A percentile compares a stretch with the other conserved stretches of the same genome.
Conservation (phyloP, 2,113 vertebrate species). For the Carettochelys insculpta region DNA sequence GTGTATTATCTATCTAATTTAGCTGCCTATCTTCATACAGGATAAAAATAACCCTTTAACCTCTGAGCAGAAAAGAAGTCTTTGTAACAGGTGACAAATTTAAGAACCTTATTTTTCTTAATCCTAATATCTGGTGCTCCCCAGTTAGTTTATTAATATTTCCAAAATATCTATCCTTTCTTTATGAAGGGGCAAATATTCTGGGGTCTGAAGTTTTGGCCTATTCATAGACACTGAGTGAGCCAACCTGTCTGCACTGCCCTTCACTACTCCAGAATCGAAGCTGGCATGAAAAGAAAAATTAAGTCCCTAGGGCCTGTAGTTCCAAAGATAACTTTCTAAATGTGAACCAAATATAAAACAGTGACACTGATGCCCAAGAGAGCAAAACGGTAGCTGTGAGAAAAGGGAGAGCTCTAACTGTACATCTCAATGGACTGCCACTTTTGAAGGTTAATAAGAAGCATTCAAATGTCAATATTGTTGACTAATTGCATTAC, state of each 20-base stretch:
- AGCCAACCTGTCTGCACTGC: rapidly evolving
- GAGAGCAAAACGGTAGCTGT: background rate
- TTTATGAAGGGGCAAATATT: background rate
- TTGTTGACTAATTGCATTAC: rapidly evolving
- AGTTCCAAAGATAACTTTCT: background rate
- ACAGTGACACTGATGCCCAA: rapidly evolving
- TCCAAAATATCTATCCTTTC: background rate
- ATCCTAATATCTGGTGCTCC: rapidly evolving
- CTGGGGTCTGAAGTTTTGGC: rapidly evolving
- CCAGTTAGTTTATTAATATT: background rate
- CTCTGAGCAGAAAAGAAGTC: background rate
- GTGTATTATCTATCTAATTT: background rate
- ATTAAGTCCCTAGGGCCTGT: background rate
- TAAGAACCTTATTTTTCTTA: background rate
- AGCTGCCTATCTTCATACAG: background rate
- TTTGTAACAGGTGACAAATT: background rate
- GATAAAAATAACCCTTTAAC: background rate
- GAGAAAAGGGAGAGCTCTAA: rapidly evolving
- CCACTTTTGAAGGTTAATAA: rapidly evolving
- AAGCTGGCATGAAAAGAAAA: background rate
- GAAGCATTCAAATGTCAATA: background rate
- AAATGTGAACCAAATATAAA: background rate
- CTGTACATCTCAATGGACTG: rapidly evolving
- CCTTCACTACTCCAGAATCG: rapidly evolving
- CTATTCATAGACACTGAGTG: background rate